Evolutionary conservation across 2,113 vertebrate genomes (phyloP), one percentile per base, ranked within the genome.

Genomic region (Lampris incognitus): DNA sequence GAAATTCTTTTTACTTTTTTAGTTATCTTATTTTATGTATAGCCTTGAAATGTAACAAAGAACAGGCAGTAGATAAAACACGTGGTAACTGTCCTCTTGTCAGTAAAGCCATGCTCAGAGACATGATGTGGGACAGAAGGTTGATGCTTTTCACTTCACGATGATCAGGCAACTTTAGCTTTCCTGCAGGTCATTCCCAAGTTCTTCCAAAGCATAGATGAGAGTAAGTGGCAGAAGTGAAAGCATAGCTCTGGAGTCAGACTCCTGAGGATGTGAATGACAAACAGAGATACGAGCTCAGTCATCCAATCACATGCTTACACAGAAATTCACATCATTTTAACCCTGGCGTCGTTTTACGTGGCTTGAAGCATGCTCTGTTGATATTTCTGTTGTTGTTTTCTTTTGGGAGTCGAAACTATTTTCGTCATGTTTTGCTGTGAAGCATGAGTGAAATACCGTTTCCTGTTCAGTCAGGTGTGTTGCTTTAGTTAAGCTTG

Each of bases 241-340:
- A 70, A 79, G 77, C 44, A 74, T 62, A 87, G 67, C 81, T 76
- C 66, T 87, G 61, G 67, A 84, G 78, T 66, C 77, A 92, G 79
- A 85, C 81, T 88, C 61, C 86, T 85, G 80, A 80, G 85, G 89
- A 63, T 44, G 41, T 76, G 88, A 86, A 91, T 95, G 92, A 91
- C 93, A 94, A 92, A 92, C 90, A 92, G 94, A 92, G 95, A 90
- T 91, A 96, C 93, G 93, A 92, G 94, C 94, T 93, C 91, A 89
- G 81, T 93, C 97, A 97, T 96, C 95, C 94, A 94, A 57, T 94
- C 95, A 95, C 90, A 78, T 94, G 92, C 96, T 97, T 96, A 97
- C 96, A 97, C 96, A 97, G 96, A 99, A 99, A 97, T 97, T 97
- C 95, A 97, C 93, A 78, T 90, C 94, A 96, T 95, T 91, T 95